Base-by-base conservation (phyloP, 2,113 vertebrate genomes). In the Chrysemys picta region DNA sequence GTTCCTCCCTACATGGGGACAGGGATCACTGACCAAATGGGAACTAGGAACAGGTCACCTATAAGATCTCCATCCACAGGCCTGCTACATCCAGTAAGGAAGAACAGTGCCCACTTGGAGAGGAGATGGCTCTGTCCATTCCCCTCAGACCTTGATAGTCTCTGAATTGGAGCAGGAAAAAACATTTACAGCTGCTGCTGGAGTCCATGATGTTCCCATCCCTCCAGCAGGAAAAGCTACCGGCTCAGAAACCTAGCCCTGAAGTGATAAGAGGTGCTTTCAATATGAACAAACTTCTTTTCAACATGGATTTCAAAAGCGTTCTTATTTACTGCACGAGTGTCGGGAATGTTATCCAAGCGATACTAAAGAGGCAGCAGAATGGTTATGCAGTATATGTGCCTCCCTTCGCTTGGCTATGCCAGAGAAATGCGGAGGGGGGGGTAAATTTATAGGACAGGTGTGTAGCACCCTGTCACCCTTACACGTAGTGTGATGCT, bases 61-160 rank as follows among this genome's bases (percentile, higher is more conserved):
- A n/a, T 1, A 29, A 10, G 89, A 24, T 9, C 27, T 21, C 72
- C 22, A 45, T 45, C n/a, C 24, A n/a, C 42, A 76, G 72, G 72
- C 72, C 81, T 38, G n/a, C 52, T 11, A 0, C 0, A 14, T 0
- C 81, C 78, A 11, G 12, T 0, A 10, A 72, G 31, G 72, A 13
- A 42, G 38, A 5, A 47, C 85, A 8, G 4, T 27, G 1, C 49
- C 38, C 24, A 59, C 13, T 5, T 2, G 1, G 78, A 85, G 62
- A 82, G 54, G 25, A 11, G 25, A 17, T 13, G 10, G 0, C n/a
- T 24, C 81, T 12, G 19, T 42, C 22, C 8, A 75, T 25, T 29
- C n/a, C 38, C 10, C 10, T 45, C 38, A 45, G 21, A 38, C 9
- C 21, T 56, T 9, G n/a, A 31, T 4, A 6, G 10, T 45, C 38